Percentiles rank a stretch among this genome's conserved stretches.
Conservation (phyloP, 2,888 invertebrate genomes). For the Brachypalpus laphriformis region DNA sequence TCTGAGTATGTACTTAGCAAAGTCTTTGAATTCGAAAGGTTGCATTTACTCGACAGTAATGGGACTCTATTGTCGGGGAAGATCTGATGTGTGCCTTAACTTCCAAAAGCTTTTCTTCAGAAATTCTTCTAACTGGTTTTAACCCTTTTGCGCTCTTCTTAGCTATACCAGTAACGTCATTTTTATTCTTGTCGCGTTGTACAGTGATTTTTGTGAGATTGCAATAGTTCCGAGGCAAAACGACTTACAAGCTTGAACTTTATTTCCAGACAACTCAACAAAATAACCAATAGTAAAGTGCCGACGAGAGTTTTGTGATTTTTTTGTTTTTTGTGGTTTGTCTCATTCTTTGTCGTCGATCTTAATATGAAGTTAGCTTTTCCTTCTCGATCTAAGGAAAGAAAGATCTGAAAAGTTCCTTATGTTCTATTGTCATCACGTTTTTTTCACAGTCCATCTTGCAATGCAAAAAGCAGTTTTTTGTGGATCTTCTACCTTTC, state of each 20-base stretch:
- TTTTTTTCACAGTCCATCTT: neutral
- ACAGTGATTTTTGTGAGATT: slow-evolving; percentile 26
- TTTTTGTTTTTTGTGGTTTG: slow-evolving; percentile 6
- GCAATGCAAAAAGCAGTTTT: neutral
- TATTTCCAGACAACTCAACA: slow-evolving; percentile 16
- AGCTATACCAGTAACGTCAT: neutral
- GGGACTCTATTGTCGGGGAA: slow-evolving; percentile 1
- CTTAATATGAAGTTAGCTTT: slow-evolving; percentile 26
- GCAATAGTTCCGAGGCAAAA: slow-evolving; percentile 31
- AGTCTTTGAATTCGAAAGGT: neutral
- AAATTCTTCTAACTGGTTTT: neutral
- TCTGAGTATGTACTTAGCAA: too few relatives aligned
- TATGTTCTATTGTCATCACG: neutral
- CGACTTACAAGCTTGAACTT: slow-evolving; percentile 22
- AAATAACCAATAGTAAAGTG: neutral
- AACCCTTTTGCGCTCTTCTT: slow-evolving; percentile 4
- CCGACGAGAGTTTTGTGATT: neutral
- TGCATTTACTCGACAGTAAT: neutral
- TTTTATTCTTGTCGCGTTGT: slow-evolving; percentile 23
- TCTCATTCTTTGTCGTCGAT: slow-evolving; percentile 2
- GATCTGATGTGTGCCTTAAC: too few relatives aligned
- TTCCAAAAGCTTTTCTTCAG: too few relatives aligned
- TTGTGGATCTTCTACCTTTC: neutral
- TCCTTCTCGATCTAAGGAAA: slow-evolving; percentile 3
- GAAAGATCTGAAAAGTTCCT: neutral